phyloP scores from a whole-genome alignment of 2,113 vertebrate species.

The Malurus cyaneus region DNA sequence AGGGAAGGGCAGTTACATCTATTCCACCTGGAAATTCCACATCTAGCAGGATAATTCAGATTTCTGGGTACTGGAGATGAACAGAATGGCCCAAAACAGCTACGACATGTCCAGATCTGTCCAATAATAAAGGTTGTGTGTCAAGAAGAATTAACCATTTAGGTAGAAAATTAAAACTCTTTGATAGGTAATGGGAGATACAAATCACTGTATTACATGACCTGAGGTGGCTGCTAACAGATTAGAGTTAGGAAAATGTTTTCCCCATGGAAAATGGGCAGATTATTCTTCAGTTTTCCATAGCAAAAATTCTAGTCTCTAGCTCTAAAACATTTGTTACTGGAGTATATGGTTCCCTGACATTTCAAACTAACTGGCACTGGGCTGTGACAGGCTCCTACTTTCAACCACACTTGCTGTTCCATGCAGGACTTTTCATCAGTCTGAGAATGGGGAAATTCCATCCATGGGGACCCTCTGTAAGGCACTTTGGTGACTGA shows the following conservation, averaged over 20 bases:
- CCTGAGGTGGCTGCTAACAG: not conserved
- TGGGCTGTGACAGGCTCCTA: not conserved
- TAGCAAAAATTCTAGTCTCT: not conserved
- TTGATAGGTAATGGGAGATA: not conserved
- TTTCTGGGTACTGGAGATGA: not conserved
- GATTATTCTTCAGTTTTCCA: not conserved
- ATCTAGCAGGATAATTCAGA: not conserved
- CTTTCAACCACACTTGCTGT: not conserved
- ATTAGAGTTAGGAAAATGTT: not conserved
- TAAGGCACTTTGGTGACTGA: not conserved
- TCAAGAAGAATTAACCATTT: not conserved
- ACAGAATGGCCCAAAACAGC: not conserved
- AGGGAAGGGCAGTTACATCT: not conserved
- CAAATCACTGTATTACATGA: not conserved
- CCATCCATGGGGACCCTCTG: not conserved
- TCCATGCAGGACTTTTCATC: not conserved
- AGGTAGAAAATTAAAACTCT: not conserved
- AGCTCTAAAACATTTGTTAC: not conserved
- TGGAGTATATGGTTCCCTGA: not conserved
- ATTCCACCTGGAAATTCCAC: not conserved
- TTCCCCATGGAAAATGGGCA: not conserved
- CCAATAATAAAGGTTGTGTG: not conserved
- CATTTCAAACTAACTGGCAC: not conserved
- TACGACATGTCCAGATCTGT: not conserved
- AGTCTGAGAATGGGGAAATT: not conserved